Evolutionary conservation across 2,113 vertebrate species (phyloP), one percentile per base, ranked within the genome.

Genomic region (Empidonax traillii): DNA sequence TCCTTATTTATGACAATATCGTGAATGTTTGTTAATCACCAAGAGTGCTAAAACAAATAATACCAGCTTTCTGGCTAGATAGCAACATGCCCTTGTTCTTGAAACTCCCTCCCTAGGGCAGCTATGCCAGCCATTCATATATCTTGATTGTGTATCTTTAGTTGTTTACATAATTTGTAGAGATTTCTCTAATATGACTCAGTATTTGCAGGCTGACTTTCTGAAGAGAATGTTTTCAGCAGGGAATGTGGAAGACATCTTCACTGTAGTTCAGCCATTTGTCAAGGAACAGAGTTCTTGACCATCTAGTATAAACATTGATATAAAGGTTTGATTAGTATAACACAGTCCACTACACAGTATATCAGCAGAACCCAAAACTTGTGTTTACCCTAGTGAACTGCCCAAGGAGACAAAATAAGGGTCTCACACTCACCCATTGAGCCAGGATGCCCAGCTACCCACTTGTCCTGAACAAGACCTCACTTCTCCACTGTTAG

Each of bases 361-460:
- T 12, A 23, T 2, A 1, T 39, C 25, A 44, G 8, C 15, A 75
- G 35, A 62, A 53, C n/a, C 37, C 71, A 56, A 56, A 71, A 65
- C 9, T 28, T 61, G 22, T 4, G 2, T 51, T 89, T 76, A 73
- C 7, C 6, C 12, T 41, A 39, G 18, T 39, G 31, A 8, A 53
- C 23, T 47, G 9, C 9, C 33, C 30, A 31, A 81, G 25, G 7
- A 71, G 25, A 58, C 23, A 58, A 75, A 90, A 65, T 18, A 67
- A 51, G 37, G 4, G 30, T 47, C 35, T 82, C 0, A 0, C 25
- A 63, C 15, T 77, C 46, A 66, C 5, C 10, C 18, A 24, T 33
- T 35, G 27, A 75, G 39, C 2, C 2, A 3, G 22, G 24, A 44
- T 46, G 11, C 24, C n/a, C 1, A 2, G 4, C 11, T 51, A 15